Evolutionary conservation across 2,113 vertebrate species (phyloP).

Genomic region (Apus apus): DNA sequence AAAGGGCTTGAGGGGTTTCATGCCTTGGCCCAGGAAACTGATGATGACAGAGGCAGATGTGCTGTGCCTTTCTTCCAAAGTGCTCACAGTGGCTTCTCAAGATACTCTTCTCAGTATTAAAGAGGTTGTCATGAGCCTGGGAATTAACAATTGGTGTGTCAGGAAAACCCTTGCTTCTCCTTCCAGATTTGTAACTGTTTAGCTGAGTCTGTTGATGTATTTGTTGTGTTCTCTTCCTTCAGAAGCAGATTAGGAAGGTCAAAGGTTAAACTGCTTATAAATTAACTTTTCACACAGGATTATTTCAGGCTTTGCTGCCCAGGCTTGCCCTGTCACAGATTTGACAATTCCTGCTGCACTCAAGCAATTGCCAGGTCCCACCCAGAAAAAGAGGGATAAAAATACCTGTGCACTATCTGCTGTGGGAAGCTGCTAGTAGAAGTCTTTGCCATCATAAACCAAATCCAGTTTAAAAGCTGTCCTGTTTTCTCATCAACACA

Average conservation of each 20-base stretch:
- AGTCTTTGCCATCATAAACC: neutral
- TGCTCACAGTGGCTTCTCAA: neutral
- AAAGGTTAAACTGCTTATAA: conserved; percentile 35
- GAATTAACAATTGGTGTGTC: neutral
- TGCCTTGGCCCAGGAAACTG: neutral
- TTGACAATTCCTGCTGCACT: neutral
- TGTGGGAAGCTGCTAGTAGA: neutral
- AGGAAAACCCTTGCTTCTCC: neutral
- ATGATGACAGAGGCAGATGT: neutral
- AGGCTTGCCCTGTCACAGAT: neutral
- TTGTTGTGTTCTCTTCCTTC: neutral
- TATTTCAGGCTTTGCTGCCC: neutral
- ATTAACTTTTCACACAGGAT: conserved; percentile 28
- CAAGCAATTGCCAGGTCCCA: neutral
- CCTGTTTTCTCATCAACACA: neutral
- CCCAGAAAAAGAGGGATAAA: neutral
- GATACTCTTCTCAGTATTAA: neutral
- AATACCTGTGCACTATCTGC: fast-evolving
- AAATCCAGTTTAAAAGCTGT: neutral
- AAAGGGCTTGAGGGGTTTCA: neutral
- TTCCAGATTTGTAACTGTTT: neutral
- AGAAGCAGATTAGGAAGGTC: conserved; percentile 15
- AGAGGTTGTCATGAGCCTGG: neutral
- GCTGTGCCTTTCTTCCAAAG: neutral
- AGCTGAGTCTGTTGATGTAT: neutral